Base-by-base conservation (phyloP, 64 coral and sea anemone species). In the Montipora cactus region DNA sequence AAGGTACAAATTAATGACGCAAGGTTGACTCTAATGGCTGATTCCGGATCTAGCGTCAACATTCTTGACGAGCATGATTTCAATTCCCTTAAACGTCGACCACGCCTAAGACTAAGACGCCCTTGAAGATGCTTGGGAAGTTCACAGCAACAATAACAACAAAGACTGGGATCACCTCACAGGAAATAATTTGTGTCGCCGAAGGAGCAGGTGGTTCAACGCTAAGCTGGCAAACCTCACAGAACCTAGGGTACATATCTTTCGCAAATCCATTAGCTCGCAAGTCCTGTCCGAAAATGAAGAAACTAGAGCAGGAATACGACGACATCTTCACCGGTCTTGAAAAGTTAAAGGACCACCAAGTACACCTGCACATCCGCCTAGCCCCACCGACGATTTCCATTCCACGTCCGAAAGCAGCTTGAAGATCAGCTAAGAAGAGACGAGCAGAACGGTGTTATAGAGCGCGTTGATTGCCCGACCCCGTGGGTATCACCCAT, bases 401-500 rank as follows among this genome's bases (percentile, higher is more conserved):
- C 71, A 52, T 93, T 93, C 9, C 81, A 86, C 58, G 71, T 87
- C 7, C 67, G 74, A 8, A 87, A 93, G 71, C 83, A 88, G 23
- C 52, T 93, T 1, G 83, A 88, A 62, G 75, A 79, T 14, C 92
- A 88, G 47, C 76, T 93, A 47, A 16, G 73, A 44, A 47, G 44
- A 67, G 76, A 88, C n/a, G 92, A 88, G 58, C 44, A 55, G 14
- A 79, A 81, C 23, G 75, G 84, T 48, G 92, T 94, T 3, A 94
- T 94, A 67, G 77, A 94, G 46, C 47, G 13, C 12, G 77, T 94
- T 7, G 91, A 93, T 18, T 81, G 81, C 8, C 81, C 81, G 18
- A 93, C 91, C 7, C 73, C 92, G 11, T 94, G 84, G 92, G 92
- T 94, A 37, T 94, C 86, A 57, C 92, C 77, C 7, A 49, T 94